Base-by-base conservation (phyloP, 2,888 invertebrate species). In the Dasysyrphus albostriatus region DNA sequence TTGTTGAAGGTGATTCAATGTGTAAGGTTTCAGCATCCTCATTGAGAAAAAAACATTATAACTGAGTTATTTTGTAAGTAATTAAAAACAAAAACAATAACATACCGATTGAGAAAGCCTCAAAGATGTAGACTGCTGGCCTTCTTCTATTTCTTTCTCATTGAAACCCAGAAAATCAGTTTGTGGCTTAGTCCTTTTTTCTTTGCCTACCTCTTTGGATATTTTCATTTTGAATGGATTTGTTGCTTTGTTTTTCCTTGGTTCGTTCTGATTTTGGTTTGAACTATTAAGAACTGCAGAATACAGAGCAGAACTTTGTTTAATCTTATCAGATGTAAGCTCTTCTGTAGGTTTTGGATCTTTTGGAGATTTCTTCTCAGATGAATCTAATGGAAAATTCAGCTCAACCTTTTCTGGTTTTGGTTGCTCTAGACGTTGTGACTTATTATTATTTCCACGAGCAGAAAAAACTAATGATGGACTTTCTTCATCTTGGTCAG, bases 61-160 rank as follows among this genome's bases (percentile, higher is more conserved):
- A 29, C 14, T 4, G 4, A 39, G 39, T 39, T 39, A 3, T 39
- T 29, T 14, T 10, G 24, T 49, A 12, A 2, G 6, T 10, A 2
- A 3, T 8, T 59, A 6, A 10, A 37, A 12, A 8, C 9, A n/a
- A 19, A 42, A 16, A 16, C 5, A 51, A 58, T 24, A 47, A 29
- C 24, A 12, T 87, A 87, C 87, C 78, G 87, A 87, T 59, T 87
- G 83, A 1, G 87, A 83, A 10, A 87, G 65, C n/a, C 83, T 78
- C 24, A 87, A 49, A 0, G 83, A 65, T 10, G 83, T 83, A 16
- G 72, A 83, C 3, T 78, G 74, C 9, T 83, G 78, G 5, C 83
- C 87, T 12, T 87, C 83, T 39, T 78, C 83, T 19, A 87, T 87
- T 61, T 87, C 87, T 39, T 70, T 32, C 0, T 82, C 87, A 59